Conservation (phyloP, 2,888 invertebrate genomes). For the Polyommatus iphigenia region DNA sequence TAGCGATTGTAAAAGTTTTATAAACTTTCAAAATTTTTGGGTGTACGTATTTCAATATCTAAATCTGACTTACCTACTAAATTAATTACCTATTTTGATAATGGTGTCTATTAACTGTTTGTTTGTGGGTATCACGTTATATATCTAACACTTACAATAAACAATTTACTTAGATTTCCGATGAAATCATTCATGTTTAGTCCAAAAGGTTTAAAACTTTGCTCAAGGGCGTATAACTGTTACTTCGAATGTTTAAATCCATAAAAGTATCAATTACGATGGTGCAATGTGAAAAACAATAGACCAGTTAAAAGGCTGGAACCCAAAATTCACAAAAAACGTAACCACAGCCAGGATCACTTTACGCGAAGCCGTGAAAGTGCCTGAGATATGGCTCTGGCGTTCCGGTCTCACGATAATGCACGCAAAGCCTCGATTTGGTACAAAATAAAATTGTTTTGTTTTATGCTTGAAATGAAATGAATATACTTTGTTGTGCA, state of each 20-base stretch:
- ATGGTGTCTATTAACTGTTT: too few relatives aligned
- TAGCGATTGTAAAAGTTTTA: too few relatives aligned
- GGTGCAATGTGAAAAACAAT: not conserved
- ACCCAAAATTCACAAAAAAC: constrained; percentile 42
- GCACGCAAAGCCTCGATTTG: constrained; percentile 10
- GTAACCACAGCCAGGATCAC: constrained; percentile 43
- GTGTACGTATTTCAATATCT: too few relatives aligned
- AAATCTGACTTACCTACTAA: too few relatives aligned
- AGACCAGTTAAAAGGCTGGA: not conserved
- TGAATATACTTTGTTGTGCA: too few relatives aligned
- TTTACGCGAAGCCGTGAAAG: constrained; percentile 45
- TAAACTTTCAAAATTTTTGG: too few relatives aligned
- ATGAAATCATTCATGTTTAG: too few relatives aligned
- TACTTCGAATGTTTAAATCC: not conserved
- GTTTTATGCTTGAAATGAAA: too few relatives aligned
- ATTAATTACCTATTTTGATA: too few relatives aligned
- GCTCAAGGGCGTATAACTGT: not conserved
- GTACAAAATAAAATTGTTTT: not conserved
- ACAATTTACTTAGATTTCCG: too few relatives aligned
- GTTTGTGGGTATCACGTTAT: too few relatives aligned
- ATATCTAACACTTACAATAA: too few relatives aligned
- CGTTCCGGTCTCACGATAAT: constrained; percentile 50
- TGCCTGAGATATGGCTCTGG: constrained; percentile 41
- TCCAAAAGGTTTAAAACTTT: not conserved
- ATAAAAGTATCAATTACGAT: constrained; percentile 5